Evolutionary conservation across 92 coral and sea anemone genomes (phyloP).

Genomic region (Zoanthus gigantus): DNA sequence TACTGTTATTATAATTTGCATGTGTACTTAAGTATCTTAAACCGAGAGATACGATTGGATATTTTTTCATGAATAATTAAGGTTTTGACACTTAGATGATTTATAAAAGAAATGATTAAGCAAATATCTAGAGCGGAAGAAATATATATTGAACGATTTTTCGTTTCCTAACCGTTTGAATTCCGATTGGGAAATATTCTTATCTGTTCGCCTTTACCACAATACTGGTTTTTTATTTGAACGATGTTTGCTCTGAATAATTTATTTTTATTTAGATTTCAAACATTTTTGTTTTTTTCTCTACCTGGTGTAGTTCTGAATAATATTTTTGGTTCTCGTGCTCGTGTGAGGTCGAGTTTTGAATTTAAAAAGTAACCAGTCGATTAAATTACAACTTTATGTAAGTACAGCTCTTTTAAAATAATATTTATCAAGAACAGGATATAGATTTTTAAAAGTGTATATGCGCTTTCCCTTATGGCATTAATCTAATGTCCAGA

Average conservation of each 20-base stretch:
- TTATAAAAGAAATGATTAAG: conserved; percentile 4
- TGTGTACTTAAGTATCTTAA: conserved; percentile 13
- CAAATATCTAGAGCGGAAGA: conserved; percentile 22
- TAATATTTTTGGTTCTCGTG: background rate
- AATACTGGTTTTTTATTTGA: background rate
- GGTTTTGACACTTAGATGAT: conserved; percentile 11
- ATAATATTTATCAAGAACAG: background rate
- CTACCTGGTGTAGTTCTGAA: background rate
- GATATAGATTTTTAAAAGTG: background rate
- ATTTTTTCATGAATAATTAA: conserved; percentile 13
- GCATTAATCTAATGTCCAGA: background rate
- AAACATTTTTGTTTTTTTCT: background rate
- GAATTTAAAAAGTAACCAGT: background rate
- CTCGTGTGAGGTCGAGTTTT: background rate
- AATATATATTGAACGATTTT: background rate
- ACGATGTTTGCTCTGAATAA: background rate
- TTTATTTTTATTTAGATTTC: background rate
- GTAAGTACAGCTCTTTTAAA: background rate
- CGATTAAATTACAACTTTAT: background rate
- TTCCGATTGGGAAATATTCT: background rate
- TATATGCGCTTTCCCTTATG: background rate
- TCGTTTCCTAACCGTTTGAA: background rate
- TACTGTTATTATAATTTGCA: conserved; percentile 27
- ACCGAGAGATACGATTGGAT: conserved; percentile 31
- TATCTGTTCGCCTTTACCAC: background rate